A percentile compares a stretch with the other conserved stretches of the same genome.
phyloP scores from a whole-genome alignment of 2,113 vertebrate species.

The Macquaria australasica region DNA sequence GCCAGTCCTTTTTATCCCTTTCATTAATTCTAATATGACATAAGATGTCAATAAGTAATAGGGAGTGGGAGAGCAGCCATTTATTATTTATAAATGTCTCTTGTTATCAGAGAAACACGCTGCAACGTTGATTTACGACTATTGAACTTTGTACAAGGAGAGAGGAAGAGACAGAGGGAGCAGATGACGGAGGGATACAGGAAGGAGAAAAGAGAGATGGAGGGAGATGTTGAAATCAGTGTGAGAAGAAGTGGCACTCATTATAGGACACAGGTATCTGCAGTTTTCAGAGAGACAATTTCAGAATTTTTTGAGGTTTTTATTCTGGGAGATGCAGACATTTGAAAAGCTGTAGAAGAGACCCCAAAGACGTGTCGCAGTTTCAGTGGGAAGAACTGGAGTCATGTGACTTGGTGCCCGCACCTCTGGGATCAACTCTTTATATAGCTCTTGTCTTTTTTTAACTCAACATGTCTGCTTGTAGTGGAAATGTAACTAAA shows the following conservation, averaged over 20 bases:
- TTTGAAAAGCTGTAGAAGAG: neutral
- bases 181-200: neutral
- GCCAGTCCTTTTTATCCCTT: constrained; percentile 28
- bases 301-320: neutral
- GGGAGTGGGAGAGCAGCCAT: constrained; percentile 39
- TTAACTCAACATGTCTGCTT: no score
- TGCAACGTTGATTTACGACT: constrained; percentile 43
- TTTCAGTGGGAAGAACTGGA: neutral
- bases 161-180: constrained; percentile 23
- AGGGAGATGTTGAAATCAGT: constrained; percentile 11
- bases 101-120: constrained; percentile 55
- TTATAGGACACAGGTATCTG: neutral
- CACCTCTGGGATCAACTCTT: no score
- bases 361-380: neutral
- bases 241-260: neutral
- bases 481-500: neutral
- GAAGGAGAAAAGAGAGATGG: neutral
- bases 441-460: no score
- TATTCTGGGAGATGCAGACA: neutral
- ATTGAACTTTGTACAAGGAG: constrained; percentile 21
- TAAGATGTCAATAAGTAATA: constrained; percentile 66
- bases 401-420: neutral
- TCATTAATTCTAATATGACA: constrained; percentile 40
- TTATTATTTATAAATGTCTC: constrained; percentile 66
- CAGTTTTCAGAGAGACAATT: neutral